phyloP scores from a whole-genome alignment of 2,797 vertebrate genomes.

The Sorex maritimensis region DNA sequence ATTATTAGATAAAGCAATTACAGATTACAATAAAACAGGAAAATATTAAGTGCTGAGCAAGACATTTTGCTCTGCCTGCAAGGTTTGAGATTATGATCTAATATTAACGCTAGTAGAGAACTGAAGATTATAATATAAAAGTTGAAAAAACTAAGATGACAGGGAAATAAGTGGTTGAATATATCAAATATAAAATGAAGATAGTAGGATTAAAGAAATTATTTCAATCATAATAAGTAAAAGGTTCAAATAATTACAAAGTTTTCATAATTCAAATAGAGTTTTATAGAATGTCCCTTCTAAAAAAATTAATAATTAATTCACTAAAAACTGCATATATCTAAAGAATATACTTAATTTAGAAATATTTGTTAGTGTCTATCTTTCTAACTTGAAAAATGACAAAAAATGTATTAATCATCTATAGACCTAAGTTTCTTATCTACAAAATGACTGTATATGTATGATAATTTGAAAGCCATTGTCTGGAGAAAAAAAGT shows the following conservation, averaged over 20 bases:
- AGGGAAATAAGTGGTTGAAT: conserved; percentile 57
- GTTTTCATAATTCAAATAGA: not conserved
- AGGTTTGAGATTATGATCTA: not conserved
- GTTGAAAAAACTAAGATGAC: conserved; percentile 38
- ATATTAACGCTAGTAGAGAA: conserved; percentile 45
- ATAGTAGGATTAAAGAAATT: conserved; percentile 55
- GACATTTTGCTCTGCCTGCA: conserved; percentile 51
- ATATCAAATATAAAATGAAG: conserved; percentile 24
- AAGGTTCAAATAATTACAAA: not conserved
- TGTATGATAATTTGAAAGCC: not conserved
- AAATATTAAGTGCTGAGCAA: conserved; percentile 75
- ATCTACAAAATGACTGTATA: conserved; percentile 1
- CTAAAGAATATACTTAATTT: not conserved
- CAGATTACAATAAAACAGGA: conserved; percentile 34
- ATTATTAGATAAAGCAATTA: conserved; percentile 25
- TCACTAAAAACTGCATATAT: not conserved
- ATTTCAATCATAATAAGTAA: conserved; percentile 37
- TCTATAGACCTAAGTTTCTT: not conserved
- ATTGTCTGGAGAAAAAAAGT: not conserved
- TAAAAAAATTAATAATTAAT: conserved; percentile 5
- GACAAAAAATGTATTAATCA: conserved; percentile 24
- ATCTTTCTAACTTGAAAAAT: not conserved
- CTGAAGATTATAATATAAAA: conserved; percentile 46
- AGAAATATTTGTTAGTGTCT: not conserved
- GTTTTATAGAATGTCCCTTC: too few relatives aligned